Conservation (phyloP, 2,113 vertebrate species). For the Paraplagusia blochii region DNA sequence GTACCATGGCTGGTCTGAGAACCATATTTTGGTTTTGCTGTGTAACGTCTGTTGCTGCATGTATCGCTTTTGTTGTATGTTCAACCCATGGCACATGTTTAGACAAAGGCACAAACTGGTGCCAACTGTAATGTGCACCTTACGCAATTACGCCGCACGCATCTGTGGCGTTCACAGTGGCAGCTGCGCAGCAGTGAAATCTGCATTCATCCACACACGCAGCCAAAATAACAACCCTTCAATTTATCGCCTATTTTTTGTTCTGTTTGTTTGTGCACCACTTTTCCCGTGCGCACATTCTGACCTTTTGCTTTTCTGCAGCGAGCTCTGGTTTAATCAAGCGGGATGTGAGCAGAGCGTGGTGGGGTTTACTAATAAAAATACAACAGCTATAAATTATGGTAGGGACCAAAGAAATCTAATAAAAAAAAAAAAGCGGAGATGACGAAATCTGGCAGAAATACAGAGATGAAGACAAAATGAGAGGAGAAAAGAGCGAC, state of each 20-base stretch:
- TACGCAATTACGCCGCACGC: too few relatives aligned
- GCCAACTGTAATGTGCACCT: constrained; percentile 27
- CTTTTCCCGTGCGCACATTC: constrained; percentile 22
- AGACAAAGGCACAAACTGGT: constrained; percentile 31
- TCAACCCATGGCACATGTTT: constrained; percentile 16
- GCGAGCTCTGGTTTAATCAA: constrained; percentile 48
- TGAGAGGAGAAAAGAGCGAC: constrained; percentile 17
- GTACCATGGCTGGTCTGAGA: too few relatives aligned
- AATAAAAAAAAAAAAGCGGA: constrained; percentile 11
- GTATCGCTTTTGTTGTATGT: constrained; percentile 21
- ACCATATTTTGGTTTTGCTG: background rate
- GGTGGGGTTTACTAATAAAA: constrained; percentile 46
- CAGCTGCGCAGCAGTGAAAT: constrained; percentile 15
- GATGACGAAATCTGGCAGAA: constrained; percentile 35
- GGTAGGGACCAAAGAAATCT: constrained; percentile 42
- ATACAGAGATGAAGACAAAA: constrained; percentile 20
- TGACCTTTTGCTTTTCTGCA: constrained; percentile 51
- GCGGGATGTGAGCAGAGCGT: constrained; percentile 35
- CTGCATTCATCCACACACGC: constrained; percentile 14
- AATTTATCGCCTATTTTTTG: constrained; percentile 31
- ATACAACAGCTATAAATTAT: constrained; percentile 48
- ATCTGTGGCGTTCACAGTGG: constrained; percentile 2
- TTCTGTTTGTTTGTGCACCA: constrained; percentile 4
- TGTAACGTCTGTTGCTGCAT: constrained; percentile 17
- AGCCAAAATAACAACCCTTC: constrained; percentile 7